Conservation (phyloP, 2,888 invertebrate genomes). For the Melipona bicolor region DNA sequence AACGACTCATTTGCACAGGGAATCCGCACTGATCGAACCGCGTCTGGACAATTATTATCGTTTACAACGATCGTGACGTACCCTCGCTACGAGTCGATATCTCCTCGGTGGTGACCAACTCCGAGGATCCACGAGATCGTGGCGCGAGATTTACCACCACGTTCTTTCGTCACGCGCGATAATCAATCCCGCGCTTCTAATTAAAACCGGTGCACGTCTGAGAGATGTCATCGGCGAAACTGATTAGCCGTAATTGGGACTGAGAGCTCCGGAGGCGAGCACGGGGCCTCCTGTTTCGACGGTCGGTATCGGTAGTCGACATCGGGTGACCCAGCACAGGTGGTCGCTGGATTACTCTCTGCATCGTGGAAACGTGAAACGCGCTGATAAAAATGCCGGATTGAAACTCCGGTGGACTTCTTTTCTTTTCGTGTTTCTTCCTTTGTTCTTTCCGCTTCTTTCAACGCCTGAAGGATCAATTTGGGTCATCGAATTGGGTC, state of each 20-base stretch:
- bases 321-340: constrained; percentile 59
- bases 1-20: constrained; percentile 31
- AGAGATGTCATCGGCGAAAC: constrained; percentile 76
- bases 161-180: background rate
- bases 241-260: constrained; percentile 73
- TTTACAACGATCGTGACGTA: constrained; percentile 30
- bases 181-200: constrained; percentile 59
- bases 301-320: constrained; percentile 66
- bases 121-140: background rate
- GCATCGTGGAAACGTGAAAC: constrained; percentile 26
- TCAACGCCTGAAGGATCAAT: too few species aligned
- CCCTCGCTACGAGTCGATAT: background rate
- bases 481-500: background rate
- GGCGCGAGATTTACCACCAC: background rate
- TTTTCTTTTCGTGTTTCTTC: background rate
- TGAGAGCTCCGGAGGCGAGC: constrained; percentile 36
- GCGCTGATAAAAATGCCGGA: constrained; percentile 32
- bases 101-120: too few species aligned
- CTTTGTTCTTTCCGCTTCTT: background rate
- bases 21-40: constrained; percentile 7
- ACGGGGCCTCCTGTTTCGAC: constrained; percentile 51
- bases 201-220: constrained; percentile 75
- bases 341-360: constrained; percentile 57
- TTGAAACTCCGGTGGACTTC: constrained; percentile 25
- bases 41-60: constrained; percentile 34